These are phyloP conservation scores for Agapornis roseicollis DNA, from an alignment of 2,113 vertebrate genomes.

Conservation along the genomic window DNA sequence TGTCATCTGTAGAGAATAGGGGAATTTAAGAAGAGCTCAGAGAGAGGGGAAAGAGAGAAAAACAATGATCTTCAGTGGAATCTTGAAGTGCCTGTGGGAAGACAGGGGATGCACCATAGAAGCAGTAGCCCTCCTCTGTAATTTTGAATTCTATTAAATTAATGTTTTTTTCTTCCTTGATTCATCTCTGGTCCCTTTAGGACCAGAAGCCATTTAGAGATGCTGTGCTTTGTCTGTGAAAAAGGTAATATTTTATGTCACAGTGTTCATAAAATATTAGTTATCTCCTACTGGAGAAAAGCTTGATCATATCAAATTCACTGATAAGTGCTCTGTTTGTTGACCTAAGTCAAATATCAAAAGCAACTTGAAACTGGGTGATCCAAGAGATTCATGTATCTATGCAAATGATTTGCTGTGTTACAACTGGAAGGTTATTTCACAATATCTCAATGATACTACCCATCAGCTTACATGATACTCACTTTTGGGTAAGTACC, in stretches of 20 bases:
- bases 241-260: not conserved
- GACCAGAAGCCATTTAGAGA: not conserved
- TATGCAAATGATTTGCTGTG: not conserved
- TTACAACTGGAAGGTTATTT: not conserved
- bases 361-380: not conserved
- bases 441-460: not conserved
- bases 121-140: not conserved
- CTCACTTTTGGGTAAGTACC: fast-evolving
- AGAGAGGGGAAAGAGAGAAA: not conserved
- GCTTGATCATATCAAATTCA: not conserved
- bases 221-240: not conserved
- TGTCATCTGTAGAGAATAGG: not conserved
- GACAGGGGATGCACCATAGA: not conserved
- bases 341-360: not conserved
- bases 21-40: not conserved
- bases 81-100: not conserved
- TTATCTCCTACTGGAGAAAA: not conserved
- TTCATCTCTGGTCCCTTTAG: not conserved
- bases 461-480: not conserved
- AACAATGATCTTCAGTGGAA: not conserved
- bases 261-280: not conserved
- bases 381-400: not conserved
- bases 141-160: not conserved
- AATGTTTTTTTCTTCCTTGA: not conserved
- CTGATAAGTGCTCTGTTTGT: not conserved